Conservation (phyloP, 2,113 vertebrate species). For the Maylandia zebra region DNA sequence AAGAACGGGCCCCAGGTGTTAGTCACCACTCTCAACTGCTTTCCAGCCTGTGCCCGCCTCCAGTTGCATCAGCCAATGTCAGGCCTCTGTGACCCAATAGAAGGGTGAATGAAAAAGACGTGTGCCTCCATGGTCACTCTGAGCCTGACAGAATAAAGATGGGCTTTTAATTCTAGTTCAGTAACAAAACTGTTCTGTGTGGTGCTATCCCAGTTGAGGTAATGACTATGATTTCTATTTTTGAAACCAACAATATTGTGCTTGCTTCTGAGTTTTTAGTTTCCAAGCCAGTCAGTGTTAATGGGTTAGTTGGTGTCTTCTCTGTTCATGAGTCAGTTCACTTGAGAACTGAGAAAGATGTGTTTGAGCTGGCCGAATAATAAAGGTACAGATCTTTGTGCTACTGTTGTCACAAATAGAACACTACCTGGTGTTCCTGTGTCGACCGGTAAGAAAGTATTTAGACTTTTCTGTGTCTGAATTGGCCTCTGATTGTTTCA, state of each 20-base stretch:
- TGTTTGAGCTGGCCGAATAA: not conserved
- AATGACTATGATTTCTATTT: not conserved
- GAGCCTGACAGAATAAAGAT: not conserved
- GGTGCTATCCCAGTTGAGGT: not conserved
- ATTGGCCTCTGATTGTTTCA: not conserved
- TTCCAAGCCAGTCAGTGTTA: not conserved
- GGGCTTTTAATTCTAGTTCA: not conserved
- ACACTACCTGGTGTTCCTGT: not conserved
- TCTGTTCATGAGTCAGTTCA: not conserved
- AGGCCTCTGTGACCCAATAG: not conserved
- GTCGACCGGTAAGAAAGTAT: not conserved
- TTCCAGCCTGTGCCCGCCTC: not conserved
- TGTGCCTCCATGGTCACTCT: not conserved
- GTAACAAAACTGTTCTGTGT: not conserved
- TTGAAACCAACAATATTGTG: not conserved
- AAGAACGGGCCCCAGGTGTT: too few species aligned
- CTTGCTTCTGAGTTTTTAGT: not conserved
- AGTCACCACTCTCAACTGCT: not conserved
- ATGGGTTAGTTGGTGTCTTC: fast-evolving
- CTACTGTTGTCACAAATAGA: not conserved
- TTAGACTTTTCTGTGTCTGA: not conserved
- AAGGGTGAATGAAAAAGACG: not conserved
- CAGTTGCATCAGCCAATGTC: not conserved
- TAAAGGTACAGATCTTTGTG: not conserved
- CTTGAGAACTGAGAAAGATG: not conserved